Evolutionary conservation across 2,888 invertebrate genomes (phyloP), one percentile per base, ranked within the genome.

Genomic region (Chloroclysta siterata): DNA sequence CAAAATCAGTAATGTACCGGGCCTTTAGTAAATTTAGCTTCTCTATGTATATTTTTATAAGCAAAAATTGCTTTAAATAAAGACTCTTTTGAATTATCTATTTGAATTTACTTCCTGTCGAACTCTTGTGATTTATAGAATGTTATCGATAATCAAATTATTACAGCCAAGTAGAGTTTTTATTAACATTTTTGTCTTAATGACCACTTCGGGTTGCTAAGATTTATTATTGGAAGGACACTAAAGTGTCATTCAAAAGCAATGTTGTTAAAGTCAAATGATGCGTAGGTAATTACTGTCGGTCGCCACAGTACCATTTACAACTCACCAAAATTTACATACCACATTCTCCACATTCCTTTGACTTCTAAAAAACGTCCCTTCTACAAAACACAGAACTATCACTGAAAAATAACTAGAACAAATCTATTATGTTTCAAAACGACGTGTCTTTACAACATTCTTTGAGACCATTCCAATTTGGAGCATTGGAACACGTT

Each of bases 401-500:
- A n/a, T 81, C 76, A 79, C 73, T 78, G 76, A 82, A 68, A 86
- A 87, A 84, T 84, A 88, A 85, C 85, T 77, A 61, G 81, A 80
- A 80, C 81, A 78, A 82, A 84, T 85, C 83, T 83, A 80, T 84
- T 83, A 83, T 83, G 77, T 77, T 76, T 77, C 75, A 65, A 77
- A 79, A 77, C 75, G 75, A 77, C 75, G 75, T 75, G 73, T 74
- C 77, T 77, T 76, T 75, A 83, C 80, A 80, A 72, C 85, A 88
- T 88, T 88, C 87, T 79, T 82, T 70, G 80, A 83, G 83, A 74
- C 70, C 76, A 76, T 82, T 79, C 84, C 76, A 82, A 89, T 86
- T 86, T 89, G 87, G 89, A 87, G 81, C 80, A 80, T 85, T 88
- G 88, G 87, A 87, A 83, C 81, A 80, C 78, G 81, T 78, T 79